Conservation (phyloP, 2,113 vertebrate species). For the Brachypteracias leptosomus region DNA sequence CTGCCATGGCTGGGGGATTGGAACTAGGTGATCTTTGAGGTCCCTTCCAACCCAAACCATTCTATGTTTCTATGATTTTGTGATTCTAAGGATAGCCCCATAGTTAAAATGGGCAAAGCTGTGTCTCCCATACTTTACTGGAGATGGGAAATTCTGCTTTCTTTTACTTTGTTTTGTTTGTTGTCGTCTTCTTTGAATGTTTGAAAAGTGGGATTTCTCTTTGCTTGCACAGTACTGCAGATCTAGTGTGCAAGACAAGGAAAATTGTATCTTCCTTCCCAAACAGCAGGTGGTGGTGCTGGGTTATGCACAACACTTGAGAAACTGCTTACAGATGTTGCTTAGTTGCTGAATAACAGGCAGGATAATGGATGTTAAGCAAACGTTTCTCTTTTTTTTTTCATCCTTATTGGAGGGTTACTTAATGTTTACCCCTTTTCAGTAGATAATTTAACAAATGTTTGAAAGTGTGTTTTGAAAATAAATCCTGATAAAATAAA, state of each 20-base stretch:
- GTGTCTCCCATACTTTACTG: not conserved
- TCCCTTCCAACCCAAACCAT: no score
- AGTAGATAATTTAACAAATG: not conserved
- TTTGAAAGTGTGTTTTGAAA: not conserved
- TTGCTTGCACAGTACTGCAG: not conserved
- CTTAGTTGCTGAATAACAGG: not conserved
- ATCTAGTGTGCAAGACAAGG: not conserved
- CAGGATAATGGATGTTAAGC: not conserved
- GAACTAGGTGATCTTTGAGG: no score
- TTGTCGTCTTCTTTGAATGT: not conserved
- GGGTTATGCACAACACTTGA: not conserved
- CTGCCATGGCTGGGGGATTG: no score
- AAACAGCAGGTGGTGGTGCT: slow-evolving; percentile 72
- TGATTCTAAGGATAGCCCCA: accelerated
- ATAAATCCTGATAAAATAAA: not conserved
- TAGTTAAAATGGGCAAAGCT: not conserved
- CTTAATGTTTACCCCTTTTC: not conserved
- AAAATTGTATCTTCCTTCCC: slow-evolving; percentile 28
- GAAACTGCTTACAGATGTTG: not conserved
- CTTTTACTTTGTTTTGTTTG: not conserved
- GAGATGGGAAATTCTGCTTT: not conserved
- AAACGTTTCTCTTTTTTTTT: not conserved
- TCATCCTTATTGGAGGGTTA: not conserved
- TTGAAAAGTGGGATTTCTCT: not conserved
- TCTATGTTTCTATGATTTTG: no score